phyloP scores from a whole-genome alignment of 2,113 vertebrate species.

The Oncorhynchus gorbuscha region DNA sequence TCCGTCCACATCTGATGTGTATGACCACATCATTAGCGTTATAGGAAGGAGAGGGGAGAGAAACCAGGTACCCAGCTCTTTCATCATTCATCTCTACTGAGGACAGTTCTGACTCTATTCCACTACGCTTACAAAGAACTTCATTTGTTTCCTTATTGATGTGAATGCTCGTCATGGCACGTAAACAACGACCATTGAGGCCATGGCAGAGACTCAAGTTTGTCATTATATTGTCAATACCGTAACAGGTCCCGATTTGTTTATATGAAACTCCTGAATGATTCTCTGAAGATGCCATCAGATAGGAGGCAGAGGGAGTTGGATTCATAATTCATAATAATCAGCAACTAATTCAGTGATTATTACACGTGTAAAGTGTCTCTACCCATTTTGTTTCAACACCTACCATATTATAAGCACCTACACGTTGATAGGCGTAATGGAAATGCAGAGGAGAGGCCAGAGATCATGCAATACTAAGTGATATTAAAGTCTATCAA shows the following conservation, averaged over 20 bases:
- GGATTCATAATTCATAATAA: neutral
- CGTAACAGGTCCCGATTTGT: neutral
- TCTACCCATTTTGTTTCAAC: neutral
- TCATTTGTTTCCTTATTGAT: neutral
- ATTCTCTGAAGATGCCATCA: neutral
- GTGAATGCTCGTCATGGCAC: neutral
- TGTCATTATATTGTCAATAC: neutral
- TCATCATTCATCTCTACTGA: neutral
- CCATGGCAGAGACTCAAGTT: neutral
- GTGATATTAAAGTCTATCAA: neutral
- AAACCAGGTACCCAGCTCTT: constrained; percentile 10
- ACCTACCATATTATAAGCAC: neutral
- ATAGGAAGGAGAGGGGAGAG: neutral
- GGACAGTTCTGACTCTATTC: neutral
- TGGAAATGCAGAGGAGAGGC: neutral
- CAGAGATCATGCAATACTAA: neutral
- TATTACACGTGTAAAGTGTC: neutral
- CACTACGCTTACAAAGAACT: neutral
- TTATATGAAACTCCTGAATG: neutral
- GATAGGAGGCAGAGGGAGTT: neutral
- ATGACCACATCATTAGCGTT: constrained; percentile 5
- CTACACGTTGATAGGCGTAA: neutral
- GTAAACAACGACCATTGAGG: neutral
- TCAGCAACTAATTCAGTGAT: neutral
- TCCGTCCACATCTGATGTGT: neutral